A percentile compares a stretch with the other conserved stretches of the same genome.
These are phyloP conservation scores for Pararge aegeria DNA, from an alignment of 1,140 invertebrate genomes.

Conservation along the genomic window DNA sequence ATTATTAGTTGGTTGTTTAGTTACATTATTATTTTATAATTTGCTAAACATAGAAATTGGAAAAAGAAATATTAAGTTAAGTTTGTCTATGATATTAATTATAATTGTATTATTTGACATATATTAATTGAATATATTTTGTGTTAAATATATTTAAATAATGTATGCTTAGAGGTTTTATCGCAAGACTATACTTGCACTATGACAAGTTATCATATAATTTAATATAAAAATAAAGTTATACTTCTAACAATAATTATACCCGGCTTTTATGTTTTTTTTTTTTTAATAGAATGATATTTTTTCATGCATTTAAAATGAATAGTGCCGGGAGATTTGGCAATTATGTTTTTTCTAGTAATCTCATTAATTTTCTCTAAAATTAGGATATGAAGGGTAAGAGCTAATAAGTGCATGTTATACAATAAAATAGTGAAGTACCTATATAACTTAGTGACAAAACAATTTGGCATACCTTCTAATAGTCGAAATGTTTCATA, in stretches of 20 bases:
- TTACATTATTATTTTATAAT: slow-evolving; percentile 24
- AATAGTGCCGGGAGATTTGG: slow-evolving; percentile 46
- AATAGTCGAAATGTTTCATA: too few species aligned
- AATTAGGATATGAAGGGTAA: slow-evolving; percentile 50
- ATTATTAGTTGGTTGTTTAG: slow-evolving; percentile 24
- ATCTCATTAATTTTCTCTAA: slow-evolving; percentile 53
- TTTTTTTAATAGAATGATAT: background rate
- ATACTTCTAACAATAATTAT: background rate
- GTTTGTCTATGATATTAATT: slow-evolving; percentile 15
- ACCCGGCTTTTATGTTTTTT: slow-evolving; percentile 6
- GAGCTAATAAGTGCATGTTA: slow-evolving; percentile 46
- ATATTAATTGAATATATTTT: slow-evolving; percentile 12
- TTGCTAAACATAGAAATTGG: slow-evolving; percentile 25
- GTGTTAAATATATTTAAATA: slow-evolving; percentile 1
- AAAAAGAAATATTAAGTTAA: slow-evolving; percentile 20
- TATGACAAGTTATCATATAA: slow-evolving; percentile 20
- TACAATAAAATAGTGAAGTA: background rate
- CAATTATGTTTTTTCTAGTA: slow-evolving; percentile 53
- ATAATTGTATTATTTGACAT: background rate
- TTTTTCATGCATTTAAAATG: slow-evolving; percentile 11
- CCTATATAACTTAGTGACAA: background rate
- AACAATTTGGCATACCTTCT: background rate
- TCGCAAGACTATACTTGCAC: background rate
- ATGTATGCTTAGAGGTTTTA: background rate
- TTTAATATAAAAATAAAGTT: slow-evolving; percentile 16